Evolutionary conservation across 2,797 vertebrate genomes (phyloP), one percentile per base, ranked within the genome.

Genomic region (Poecilia picta): DNA sequence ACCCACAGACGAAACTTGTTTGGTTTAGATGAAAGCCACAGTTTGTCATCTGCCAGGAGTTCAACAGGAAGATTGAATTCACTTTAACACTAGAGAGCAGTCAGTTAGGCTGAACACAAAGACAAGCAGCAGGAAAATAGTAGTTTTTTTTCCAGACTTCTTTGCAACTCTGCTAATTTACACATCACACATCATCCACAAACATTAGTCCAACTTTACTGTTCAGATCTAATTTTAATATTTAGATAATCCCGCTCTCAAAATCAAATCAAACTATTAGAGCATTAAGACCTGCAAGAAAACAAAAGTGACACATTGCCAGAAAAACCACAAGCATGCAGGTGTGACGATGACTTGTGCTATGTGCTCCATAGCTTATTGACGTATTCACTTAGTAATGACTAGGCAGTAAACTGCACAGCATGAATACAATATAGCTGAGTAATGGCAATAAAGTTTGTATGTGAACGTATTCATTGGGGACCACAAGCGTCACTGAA

Each of bases 11-110:
- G 8, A 12, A 12, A 43, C n/a, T 36, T 59, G 74, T 45, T 31
- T 25, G 66, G 16, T 57, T 66, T 36, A 39, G 15, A 64, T 77
- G 16, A 80, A 72, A 71, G 71, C 66, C 6, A 10, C 2, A 47
- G 73, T 57, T 46, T 77, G 72, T 81, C 49, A 81, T 73, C 41
- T 68, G 75, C 39, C 62, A 73, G 7, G 43, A 47, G 36, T 73
- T 51, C 46, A 66, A 28, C 16, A 3, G 20, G 25, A 36, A 77
- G 68, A 57, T 64, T 13, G 39, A 66, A 66, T 57, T 36, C 12
- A 25, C 64, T 68, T 73, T 74, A 12, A 68, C 70, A 8, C 31
- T 31, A n/a, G 18, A 28, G 25, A 73, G 28, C 16, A 51, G 33
- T 70, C 25, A 23, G 41, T 23, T 8, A 2, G 57, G 51, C 45